Conservation (phyloP, 2,888 invertebrate species). For the Agrochola litura region DNA sequence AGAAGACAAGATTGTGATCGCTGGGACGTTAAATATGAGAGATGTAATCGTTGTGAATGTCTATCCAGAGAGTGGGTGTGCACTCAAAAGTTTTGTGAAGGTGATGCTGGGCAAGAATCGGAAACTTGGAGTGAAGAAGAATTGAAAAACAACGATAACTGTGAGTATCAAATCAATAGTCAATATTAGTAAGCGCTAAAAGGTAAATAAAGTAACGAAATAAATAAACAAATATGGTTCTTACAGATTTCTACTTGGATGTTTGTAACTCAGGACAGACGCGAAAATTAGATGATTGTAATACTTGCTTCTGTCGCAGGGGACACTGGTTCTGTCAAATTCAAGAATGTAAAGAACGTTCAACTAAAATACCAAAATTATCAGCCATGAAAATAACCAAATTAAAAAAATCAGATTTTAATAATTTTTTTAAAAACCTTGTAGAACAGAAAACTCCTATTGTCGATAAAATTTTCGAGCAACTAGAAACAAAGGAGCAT, state of each 20-base stretch:
- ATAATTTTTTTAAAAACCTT: background rate
- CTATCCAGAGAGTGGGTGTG: background rate
- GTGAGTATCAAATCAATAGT: background rate
- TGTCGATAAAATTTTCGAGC: background rate
- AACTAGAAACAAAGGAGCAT: background rate
- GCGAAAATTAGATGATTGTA: slow-evolving; percentile 14
- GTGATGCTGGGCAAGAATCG: fast-evolving
- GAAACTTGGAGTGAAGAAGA: fast-evolving
- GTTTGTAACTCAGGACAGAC: background rate
- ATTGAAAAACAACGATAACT: background rate
- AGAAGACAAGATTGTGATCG: background rate
- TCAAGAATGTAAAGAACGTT: background rate
- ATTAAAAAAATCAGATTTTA: background rate
- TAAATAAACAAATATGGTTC: background rate
- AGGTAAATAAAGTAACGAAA: background rate
- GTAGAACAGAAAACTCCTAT: background rate
- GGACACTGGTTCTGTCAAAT: slow-evolving; percentile 18
- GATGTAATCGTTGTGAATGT: slow-evolving; percentile 29
- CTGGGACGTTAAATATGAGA: background rate
- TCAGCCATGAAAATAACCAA: background rate
- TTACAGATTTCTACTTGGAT: slow-evolving; percentile 6
- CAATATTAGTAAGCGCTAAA: background rate
- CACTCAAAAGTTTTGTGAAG: background rate
- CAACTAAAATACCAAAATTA: background rate
- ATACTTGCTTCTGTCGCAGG: slow-evolving; percentile 1